Percentiles rank a stretch among this genome's conserved stretches.
phyloP scores from a whole-genome alignment of 2,888 invertebrate genomes.

The Epinotia ramella region DNA sequence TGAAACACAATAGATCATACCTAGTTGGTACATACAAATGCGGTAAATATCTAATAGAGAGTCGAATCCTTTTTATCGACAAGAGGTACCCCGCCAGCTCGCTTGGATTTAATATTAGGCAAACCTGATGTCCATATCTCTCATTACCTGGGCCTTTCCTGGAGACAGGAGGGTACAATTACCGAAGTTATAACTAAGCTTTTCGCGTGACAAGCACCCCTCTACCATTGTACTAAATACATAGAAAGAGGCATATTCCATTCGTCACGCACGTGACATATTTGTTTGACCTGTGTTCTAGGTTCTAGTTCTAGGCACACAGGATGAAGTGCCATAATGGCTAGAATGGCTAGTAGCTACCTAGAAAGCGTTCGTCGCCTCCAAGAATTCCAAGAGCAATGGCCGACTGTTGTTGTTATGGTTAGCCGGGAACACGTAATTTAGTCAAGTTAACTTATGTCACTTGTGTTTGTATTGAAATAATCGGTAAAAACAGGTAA shows the following conservation, averaged over 20 bases:
- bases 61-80: no score
- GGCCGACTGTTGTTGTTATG: constrained; percentile 11
- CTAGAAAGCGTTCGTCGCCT: constrained; percentile 12
- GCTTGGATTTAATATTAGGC: no score
- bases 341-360: neutral
- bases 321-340: neutral
- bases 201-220: neutral
- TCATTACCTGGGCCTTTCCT: no score
- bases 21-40: no score
- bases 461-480: neutral
- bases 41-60: no score
- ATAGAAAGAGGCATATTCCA: neutral
- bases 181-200: neutral
- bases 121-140: no score
- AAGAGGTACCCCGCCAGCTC: no score
- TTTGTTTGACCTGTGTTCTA: neutral
- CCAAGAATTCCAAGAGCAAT: constrained; percentile 19
- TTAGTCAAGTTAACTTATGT: neutral
- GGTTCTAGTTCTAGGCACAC: neutral
- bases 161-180: no score
- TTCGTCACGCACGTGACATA: constrained; percentile 1
- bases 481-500: neutral
- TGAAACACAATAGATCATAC: no score
- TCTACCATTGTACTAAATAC: neutral
- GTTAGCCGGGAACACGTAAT: neutral